Percentiles rank a stretch among this genome's conserved stretches.
phyloP scores from a whole-genome alignment of 2,113 vertebrate genomes.

The Thunnus thynnus region DNA sequence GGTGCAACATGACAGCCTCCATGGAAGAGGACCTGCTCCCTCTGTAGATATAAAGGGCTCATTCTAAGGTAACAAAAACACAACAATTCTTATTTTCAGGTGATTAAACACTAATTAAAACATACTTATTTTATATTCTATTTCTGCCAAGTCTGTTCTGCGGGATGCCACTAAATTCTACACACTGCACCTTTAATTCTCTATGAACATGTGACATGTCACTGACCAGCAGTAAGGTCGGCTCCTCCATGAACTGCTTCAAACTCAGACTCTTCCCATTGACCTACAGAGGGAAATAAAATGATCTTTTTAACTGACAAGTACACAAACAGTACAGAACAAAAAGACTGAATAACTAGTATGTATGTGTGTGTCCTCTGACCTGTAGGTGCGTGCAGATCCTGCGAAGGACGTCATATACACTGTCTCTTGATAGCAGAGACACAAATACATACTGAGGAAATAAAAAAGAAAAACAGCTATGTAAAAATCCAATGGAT shows the following conservation, averaged over 20 bases:
- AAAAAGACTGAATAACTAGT: too few species aligned
- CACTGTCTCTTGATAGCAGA: slow-evolving; percentile 94
- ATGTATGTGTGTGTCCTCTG: slow-evolving; percentile 31
- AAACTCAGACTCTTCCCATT: slow-evolving; percentile 93
- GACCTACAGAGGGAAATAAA: slow-evolving; percentile 75
- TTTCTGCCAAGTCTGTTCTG: too few species aligned
- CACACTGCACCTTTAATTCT: neutral
- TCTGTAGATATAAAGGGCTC: too few species aligned
- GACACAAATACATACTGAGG: slow-evolving; percentile 95
- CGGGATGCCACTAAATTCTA: too few species aligned
- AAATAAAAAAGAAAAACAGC: slow-evolving; percentile 5
- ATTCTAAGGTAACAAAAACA: too few species aligned
- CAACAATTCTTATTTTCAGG: too few species aligned
- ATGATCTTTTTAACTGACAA: neutral
- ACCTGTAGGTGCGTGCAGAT: slow-evolving; percentile 97
- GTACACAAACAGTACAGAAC: too few species aligned
- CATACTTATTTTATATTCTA: too few species aligned
- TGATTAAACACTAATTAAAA: too few species aligned
- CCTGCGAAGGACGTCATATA: slow-evolving; percentile 91
- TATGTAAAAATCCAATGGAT: neutral
- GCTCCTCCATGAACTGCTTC: slow-evolving; percentile 90
- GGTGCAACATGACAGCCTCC: too few species aligned
- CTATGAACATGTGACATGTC: neutral
- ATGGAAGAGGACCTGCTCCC: too few species aligned
- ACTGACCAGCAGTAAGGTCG: slow-evolving; percentile 90